Base-by-base conservation (phyloP, 64 coral and sea anemone genomes). In the Orbicella faveolata region DNA sequence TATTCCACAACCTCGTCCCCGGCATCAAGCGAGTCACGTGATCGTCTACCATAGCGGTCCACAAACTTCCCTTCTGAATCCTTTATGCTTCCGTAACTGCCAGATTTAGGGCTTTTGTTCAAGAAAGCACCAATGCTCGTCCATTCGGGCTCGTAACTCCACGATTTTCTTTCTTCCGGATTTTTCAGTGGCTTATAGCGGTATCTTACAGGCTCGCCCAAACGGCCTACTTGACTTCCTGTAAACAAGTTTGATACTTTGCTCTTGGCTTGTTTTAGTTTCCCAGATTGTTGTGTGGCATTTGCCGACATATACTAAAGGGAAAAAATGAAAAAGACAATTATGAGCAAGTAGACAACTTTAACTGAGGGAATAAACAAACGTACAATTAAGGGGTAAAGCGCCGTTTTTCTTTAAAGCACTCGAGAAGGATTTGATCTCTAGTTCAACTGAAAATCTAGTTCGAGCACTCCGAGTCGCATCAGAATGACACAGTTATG, bases 61-160 rank as follows among this genome's bases (percentile, higher is more conserved):
- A 85, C 82, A 6, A 85, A 85, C 39, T 26, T 85, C 9, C 39
- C 20, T 52, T 85, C 65, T 6, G 82, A 70, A n/a, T 85, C 65
- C 20, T 51, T 85, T 7, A 37, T 51, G 82, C 82, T 85, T 52
- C 82, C 82, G 17, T 85, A 85, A 73, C 19, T 73, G 65, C 36
- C 72, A 14, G 23, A 72, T 85, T 36, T n/a, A 15, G 37, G 82
- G n/a, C 16, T 82, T 82, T 82, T 82, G 79, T 82, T 85, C 23
- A 85, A 73, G 36, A 85, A 85, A 2, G 82, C 82, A 53, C 82
- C 82, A 30, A 85, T 44, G 39, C 82, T 85, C 19, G 82, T 85
- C 82, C 82, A 85, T 41, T 85, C 82, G 21, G 82, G 64, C 23
- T 85, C 82, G 23, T 85, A 85, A 20, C 25, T 70, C 19, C n/a